phyloP scores from a whole-genome alignment of 2,888 invertebrate genomes.

The Geotrupes spiniger region DNA sequence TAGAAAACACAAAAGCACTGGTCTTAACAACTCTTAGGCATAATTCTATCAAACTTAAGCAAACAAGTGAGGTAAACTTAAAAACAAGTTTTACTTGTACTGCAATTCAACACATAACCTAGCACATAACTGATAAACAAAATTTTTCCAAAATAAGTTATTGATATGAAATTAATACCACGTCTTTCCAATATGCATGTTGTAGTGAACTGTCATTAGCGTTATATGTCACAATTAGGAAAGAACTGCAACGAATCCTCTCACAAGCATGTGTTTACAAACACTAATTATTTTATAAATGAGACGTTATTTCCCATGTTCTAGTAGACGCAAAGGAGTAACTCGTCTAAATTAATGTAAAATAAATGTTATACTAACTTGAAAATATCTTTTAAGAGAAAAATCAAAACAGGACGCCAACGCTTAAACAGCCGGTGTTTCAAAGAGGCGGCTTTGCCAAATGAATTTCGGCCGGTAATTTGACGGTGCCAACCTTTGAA shows the following conservation, averaged over 20 bases:
- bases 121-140: conserved; percentile 1
- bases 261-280: conserved; percentile 16
- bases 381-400: conserved; percentile 16
- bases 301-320: too few relatives aligned
- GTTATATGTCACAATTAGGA: too few relatives aligned
- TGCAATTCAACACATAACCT: too few relatives aligned
- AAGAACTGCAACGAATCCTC: conserved; percentile 2
- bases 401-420: conserved; percentile 18
- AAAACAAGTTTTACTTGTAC: too few relatives aligned
- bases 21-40: too few relatives aligned
- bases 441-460: conserved; percentile 19
- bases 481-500: too few relatives aligned
- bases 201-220: conserved; percentile 1
- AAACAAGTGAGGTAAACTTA: conserved; percentile 7
- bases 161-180: neutral
- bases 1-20: neutral
- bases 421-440: conserved; percentile 23
- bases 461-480: too few relatives aligned
- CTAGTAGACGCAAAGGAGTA: too few relatives aligned
- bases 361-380: conserved; percentile 20
- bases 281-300: conserved; percentile 1
- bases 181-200: conserved; percentile 3
- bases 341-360: conserved; percentile 6
- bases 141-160: neutral
- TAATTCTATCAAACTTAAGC: conserved; percentile 2